Evolutionary conservation across 2,113 vertebrate species (phyloP).

Genomic region (Eurystomus gularis): DNA sequence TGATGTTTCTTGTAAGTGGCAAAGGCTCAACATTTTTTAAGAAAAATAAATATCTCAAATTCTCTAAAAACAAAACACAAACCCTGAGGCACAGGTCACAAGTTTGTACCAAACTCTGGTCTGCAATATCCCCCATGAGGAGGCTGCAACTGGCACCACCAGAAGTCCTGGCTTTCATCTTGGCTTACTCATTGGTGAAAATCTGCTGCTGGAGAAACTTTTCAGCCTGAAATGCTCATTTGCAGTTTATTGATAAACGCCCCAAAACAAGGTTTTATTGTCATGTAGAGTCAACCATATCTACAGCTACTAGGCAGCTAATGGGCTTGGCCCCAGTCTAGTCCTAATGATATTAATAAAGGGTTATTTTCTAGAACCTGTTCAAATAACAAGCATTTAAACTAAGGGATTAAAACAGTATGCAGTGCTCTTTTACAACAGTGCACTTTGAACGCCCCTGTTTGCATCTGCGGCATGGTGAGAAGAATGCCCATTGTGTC

Average conservation of each 20-base stretch:
- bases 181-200: neutral
- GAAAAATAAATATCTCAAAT: neutral
- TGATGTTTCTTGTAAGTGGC: neutral
- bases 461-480: neutral
- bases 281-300: neutral
- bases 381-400: neutral
- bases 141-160: neutral
- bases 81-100: neutral
- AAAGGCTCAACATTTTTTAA: neutral
- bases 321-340: neutral
- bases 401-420: neutral
- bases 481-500: neutral
- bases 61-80: neutral
- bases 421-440: neutral
- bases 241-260: neutral
- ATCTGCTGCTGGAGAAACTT: neutral
- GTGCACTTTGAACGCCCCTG: neutral
- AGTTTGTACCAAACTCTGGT: neutral
- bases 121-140: neutral
- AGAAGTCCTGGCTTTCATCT: neutral
- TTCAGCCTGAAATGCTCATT: neutral
- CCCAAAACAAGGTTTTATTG: neutral
- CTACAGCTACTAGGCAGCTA: neutral
- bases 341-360: neutral
- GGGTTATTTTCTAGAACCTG: conserved; percentile 10